Conservation (phyloP, 2,113 vertebrate genomes). For the Nymphicus hollandicus region DNA sequence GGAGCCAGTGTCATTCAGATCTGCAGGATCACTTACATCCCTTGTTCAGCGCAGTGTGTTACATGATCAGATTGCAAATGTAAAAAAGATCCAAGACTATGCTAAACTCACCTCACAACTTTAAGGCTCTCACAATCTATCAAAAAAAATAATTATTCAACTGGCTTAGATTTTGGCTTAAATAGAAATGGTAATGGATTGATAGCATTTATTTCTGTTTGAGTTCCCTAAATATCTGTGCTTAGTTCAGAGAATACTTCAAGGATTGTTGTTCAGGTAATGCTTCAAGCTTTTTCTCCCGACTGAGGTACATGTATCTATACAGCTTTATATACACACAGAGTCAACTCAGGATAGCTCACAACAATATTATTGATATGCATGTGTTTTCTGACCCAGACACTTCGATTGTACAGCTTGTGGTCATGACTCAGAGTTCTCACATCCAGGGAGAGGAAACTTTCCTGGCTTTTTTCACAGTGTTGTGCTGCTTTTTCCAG, state of each 20-base stretch:
- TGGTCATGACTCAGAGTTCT: neutral
- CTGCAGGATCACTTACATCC: neutral
- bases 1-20: neutral
- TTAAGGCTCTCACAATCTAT: neutral
- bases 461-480: neutral
- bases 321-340: neutral
- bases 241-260: neutral
- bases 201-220: neutral
- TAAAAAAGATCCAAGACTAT: neutral
- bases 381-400: neutral
- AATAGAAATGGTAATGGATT: no score
- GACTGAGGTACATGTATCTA: neutral
- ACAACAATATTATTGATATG: neutral
- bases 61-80: neutral
- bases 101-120: neutral
- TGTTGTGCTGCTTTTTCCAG: neutral
- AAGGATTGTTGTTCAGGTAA: neutral
- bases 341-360: neutral
- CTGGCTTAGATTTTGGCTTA: neutral
- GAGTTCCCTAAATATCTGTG: neutral
- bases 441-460: neutral
- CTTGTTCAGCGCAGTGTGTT: neutral
- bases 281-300: neutral
- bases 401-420: neutral
- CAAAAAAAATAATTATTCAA: rapidly evolving